Base-by-base conservation (phyloP, 2,797 vertebrate species). In the Gadopsis bispinosus region DNA sequence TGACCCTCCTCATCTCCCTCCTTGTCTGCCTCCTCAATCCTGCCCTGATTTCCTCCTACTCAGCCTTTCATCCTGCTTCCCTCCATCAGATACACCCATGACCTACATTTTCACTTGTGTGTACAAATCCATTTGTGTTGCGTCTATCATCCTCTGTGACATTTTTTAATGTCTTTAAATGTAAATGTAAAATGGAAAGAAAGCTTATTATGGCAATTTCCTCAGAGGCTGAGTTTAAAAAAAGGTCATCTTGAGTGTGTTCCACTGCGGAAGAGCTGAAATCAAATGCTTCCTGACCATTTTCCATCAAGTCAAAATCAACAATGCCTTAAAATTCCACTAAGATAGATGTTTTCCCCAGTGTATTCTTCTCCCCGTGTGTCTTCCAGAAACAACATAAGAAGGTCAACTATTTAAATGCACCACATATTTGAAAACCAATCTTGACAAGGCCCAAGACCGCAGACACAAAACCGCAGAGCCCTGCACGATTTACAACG, bases 31-130 rank as follows among this genome's bases (percentile, higher is more conserved):
- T 74, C 79, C 77, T 83, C 67, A 17, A 22, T 75, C 67, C 69
- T 62, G 77, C 69, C 73, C 82, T 87, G 71, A 77, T 84, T 87
- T 92, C 88, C 90, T 77, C 47, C 73, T 5, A 69, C 76, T 86
- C 83, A 81, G 22, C 66, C 59, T 76, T 55, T 72, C 74, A 70
- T 84, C 69, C 79, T 75, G 65, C 79, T 39, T 73, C 64, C 51
- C 31, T 62, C 33, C 41, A 10, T 45, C 66, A 69, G 74, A 56
- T n/a, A 69, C 47, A 43, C 61, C 5, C 54, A 0, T 10, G 53
- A 66, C 37, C 31, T 19, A 50, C 59, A 51, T 71, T 60, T 65
- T 37, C 0, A 26, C 26, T 26, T 26, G 26, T 26, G 26, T 26
- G 26, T 26, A 26, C 26, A 31, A 47, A 31, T 26, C 5, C 5